These are phyloP conservation scores for Semnornis frantzii DNA, from an alignment of 2,113 vertebrate genomes.

Conservation along the genomic window DNA sequence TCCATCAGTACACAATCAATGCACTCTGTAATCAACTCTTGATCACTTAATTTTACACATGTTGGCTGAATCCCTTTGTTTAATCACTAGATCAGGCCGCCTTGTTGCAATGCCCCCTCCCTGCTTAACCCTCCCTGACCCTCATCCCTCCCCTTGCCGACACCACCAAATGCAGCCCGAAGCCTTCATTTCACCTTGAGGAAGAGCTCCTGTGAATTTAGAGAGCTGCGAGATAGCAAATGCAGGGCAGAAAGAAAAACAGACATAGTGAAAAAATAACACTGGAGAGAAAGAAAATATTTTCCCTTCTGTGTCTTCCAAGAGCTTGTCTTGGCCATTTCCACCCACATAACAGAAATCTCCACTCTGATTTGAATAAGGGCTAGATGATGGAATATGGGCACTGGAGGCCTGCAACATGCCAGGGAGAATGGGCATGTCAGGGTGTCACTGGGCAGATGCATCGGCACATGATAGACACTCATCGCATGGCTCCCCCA, in stretches of 20 bases:
- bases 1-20: constrained; percentile 82
- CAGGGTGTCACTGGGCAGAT: neutral
- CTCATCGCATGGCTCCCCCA: neutral
- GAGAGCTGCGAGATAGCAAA: neutral
- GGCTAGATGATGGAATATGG: accelerated
- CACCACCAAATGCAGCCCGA: constrained; percentile 12
- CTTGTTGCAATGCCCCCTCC: constrained; percentile 58
- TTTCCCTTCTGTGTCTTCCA: neutral
- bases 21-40: constrained; percentile 84
- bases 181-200: constrained; percentile 76
- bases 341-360: neutral
- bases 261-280: neutral
- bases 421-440: neutral
- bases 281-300: neutral
- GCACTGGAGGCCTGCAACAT: neutral
- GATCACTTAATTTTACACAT: constrained; percentile 83
- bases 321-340: neutral
- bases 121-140: constrained; percentile 58
- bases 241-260: neutral
- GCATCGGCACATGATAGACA: accelerated
- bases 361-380: neutral
- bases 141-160: neutral
- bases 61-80: constrained; percentile 81
- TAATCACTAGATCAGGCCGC: constrained; percentile 74
- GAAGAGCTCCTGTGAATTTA: constrained; percentile 47